Percentiles rank a stretch among this genome's conserved stretches.
Conservation (phyloP, 2,113 vertebrate genomes). For the Phaetusa simplex region DNA sequence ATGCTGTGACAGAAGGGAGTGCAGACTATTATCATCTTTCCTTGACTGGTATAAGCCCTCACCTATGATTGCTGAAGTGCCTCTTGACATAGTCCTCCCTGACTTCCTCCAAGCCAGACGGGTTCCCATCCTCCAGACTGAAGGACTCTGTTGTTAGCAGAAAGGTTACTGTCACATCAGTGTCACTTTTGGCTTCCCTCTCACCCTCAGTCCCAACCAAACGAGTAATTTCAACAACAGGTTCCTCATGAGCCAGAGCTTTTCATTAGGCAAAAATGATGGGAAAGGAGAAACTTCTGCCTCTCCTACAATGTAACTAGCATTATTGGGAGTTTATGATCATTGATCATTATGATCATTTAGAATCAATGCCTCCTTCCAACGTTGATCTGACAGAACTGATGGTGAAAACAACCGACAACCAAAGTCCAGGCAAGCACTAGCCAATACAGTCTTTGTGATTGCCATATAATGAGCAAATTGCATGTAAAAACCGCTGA, state of each 20-base stretch:
- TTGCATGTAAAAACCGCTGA: neutral
- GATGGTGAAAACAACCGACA: neutral
- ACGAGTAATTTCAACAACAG: neutral
- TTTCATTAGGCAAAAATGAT: neutral
- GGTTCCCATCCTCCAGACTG: slow-evolving; percentile 68
- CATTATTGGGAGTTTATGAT: neutral
- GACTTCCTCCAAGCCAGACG: slow-evolving; percentile 70
- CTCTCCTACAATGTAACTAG: neutral
- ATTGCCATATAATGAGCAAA: neutral
- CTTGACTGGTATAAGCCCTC: neutral
- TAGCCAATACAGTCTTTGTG: neutral
- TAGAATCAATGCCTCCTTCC: neutral
- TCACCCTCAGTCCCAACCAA: neutral
- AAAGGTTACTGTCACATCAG: slow-evolving; percentile 17
- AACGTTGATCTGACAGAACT: neutral
- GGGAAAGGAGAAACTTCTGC: neutral
- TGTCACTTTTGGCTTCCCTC: neutral
- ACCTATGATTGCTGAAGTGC: slow-evolving; percentile 63
- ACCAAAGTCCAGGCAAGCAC: neutral
- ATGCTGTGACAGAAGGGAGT: neutral
- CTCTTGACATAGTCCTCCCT: slow-evolving; percentile 71
- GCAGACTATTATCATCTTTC: neutral
- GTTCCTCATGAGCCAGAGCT: neutral
- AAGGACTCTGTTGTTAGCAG: slow-evolving; percentile 56
- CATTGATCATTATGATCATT: neutral